Percentiles rank a stretch among this genome's conserved stretches.
Evolutionary conservation across 1,140 invertebrate species (phyloP).

Genomic region (Agrilus planipennis): DNA sequence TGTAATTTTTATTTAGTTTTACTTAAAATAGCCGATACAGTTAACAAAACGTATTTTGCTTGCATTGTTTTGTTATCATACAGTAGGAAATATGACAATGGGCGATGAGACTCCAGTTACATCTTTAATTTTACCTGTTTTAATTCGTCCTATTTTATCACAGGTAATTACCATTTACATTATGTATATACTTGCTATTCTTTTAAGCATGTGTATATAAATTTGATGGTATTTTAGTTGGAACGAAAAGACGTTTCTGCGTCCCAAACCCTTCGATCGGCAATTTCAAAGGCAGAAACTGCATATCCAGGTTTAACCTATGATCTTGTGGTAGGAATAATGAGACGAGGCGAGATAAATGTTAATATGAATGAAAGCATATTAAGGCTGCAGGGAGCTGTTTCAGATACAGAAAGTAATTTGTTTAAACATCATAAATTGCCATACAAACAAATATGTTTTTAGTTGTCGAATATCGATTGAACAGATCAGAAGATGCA

Average conservation of each 20-base stretch:
- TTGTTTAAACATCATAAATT: slow-evolving; percentile 4
- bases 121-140: slow-evolving; percentile 81
- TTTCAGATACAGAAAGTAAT: slow-evolving; percentile 78
- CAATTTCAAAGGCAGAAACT: slow-evolving; percentile 76
- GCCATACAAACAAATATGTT: slow-evolving; percentile 19
- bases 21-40: too few relatives aligned
- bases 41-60: too few relatives aligned
- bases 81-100: slow-evolving; percentile 72
- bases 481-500: slow-evolving; percentile 84
- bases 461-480: slow-evolving; percentile 73
- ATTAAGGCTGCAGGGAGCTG: slow-evolving; percentile 78
- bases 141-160: slow-evolving; percentile 81
- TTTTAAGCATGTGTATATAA: slow-evolving; percentile 7
- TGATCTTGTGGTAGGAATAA: slow-evolving; percentile 80
- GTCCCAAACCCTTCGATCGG: slow-evolving; percentile 75
- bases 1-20: too few relatives aligned
- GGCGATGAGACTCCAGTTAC: slow-evolving; percentile 86
- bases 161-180: slow-evolving; percentile 49
- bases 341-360: slow-evolving; percentile 75
- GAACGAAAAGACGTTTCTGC: slow-evolving; percentile 77
- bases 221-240: slow-evolving; percentile 43
- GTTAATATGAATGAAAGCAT: slow-evolving; percentile 94
- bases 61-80: too few relatives aligned
- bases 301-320: slow-evolving; percentile 83
- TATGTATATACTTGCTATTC: too few relatives aligned